Base-by-base conservation (phyloP, 2,113 vertebrate species). In the Atherinomorus stipes region DNA sequence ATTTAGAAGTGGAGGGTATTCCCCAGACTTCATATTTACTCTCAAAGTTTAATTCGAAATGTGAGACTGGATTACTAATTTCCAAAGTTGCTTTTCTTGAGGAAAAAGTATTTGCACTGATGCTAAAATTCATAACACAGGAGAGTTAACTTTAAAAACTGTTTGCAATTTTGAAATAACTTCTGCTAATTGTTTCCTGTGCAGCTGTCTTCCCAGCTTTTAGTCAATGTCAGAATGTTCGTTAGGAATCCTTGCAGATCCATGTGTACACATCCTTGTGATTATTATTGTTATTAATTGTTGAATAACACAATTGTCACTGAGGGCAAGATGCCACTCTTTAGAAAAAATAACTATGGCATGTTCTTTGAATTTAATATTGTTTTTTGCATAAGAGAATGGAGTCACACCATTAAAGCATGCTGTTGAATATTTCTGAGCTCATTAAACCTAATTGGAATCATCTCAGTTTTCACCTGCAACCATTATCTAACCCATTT, bases 1-100 rank as follows among this genome's bases (percentile, higher is more conserved):
- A 87, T 85, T 89, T 40, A 84, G 28, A 74, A 53, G 52, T 62
- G 28, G 22, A 77, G 79, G 74, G 34, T 67, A 65, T 47, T 83
- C 70, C 83, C 3, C 80, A 80, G 64, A 69, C 66, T 74, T 76
- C 45, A 52, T 79, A 82, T 67, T 66, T 76, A 63, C 67, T 42
- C 45, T 64, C 50, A 72, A 37, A 26, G 58, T 28, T 66, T 70
- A 70, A 78, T 78, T 88, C 49, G 47, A 56, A 44, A 73, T 76
- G 19, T 71, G 31, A 25, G 61, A 64, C 70, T 70, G 37, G 53
- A 76, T 86, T 79, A 44, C 49, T 74, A 64, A 65, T 12, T 76
- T 82, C 28, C 38, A 56, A 25, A 26, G 50, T 38, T 42, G 23
- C 38, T 62, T 58, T 75, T 64, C 23, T 40, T n/a, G 22, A 75